Conservation (phyloP, 2,888 invertebrate species). For the Athripsodes cinereus region DNA sequence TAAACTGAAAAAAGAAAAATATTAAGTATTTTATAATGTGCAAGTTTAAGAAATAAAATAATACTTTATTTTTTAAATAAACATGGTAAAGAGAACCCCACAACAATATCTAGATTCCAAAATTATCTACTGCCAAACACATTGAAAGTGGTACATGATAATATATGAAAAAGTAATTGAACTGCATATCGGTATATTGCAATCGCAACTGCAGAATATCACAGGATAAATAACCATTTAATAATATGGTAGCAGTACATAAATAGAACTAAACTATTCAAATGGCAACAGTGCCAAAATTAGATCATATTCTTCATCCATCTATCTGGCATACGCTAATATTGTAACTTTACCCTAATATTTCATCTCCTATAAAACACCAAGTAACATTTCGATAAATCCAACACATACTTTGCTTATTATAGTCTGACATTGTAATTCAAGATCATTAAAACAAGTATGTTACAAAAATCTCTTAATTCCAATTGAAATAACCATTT, state of each 20-base stretch:
- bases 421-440: not conserved
- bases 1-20: no score
- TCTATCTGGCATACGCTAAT: not conserved
- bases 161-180: not conserved
- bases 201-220: constrained; percentile 13
- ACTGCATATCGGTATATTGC: not conserved
- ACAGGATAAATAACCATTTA: constrained; percentile 22
- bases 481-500: constrained; percentile 12
- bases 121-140: no score
- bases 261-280: constrained; percentile 26
- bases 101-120: no score
- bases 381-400: not conserved
- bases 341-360: not conserved
- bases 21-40: no score
- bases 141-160: not conserved
- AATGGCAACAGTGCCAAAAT: constrained; percentile 26
- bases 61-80: no score
- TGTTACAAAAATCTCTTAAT: no score
- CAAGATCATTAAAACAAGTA: no score
- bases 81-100: no score
- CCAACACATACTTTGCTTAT: not conserved
- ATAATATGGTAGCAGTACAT: constrained; percentile 26
- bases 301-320: constrained; percentile 22
- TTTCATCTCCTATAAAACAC: not conserved
- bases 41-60: no score